Percentiles rank a stretch among this genome's conserved stretches.
Evolutionary conservation across 2,888 invertebrate species (phyloP).

Genomic region (Platycheirus rosarum): DNA sequence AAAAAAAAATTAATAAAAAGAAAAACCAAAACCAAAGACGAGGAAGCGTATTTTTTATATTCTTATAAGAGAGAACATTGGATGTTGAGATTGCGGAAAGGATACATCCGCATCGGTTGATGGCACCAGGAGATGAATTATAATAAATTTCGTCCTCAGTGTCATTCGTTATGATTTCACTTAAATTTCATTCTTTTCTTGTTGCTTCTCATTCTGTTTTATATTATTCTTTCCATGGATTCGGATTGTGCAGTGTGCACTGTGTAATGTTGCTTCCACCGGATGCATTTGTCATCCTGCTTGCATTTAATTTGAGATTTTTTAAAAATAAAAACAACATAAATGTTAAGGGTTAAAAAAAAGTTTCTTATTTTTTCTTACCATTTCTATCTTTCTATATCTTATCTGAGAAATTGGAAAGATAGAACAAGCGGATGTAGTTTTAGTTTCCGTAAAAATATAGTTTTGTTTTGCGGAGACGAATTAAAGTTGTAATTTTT

Average conservation of each 20-base stretch:
- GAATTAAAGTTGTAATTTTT: too few relatives aligned
- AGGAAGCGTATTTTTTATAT: slow-evolving; percentile 18
- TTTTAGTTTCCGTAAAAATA: too few relatives aligned
- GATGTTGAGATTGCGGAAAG: slow-evolving; percentile 73
- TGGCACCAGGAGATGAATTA: slow-evolving; percentile 73
- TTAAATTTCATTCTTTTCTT: slow-evolving; percentile 59
- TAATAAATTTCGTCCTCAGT: slow-evolving; percentile 70
- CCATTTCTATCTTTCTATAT: too few relatives aligned
- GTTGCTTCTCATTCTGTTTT: slow-evolving; percentile 52
- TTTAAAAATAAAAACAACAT: too few relatives aligned
- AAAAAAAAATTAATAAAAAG: slow-evolving; percentile 13
- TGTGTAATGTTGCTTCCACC: slow-evolving; percentile 73
- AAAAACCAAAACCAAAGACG: slow-evolving; percentile 38
- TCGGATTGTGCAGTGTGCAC: slow-evolving; percentile 27
- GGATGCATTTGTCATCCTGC: slow-evolving; percentile 72
- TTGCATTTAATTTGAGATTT: too few relatives aligned
- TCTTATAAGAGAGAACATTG: slow-evolving; percentile 51
- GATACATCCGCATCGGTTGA: slow-evolving; percentile 72
- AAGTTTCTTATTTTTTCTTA: too few relatives aligned
- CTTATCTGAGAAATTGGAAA: too few relatives aligned
- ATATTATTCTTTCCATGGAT: slow-evolving; percentile 65
- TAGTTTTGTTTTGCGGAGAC: too few relatives aligned
- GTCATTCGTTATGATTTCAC: slow-evolving; percentile 73
- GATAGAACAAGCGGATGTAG: too few relatives aligned
- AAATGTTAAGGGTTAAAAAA: too few relatives aligned